These are phyloP conservation scores for Lineus longissimus DNA, from an alignment of 1,140 invertebrate species.

Conservation along the genomic window DNA sequence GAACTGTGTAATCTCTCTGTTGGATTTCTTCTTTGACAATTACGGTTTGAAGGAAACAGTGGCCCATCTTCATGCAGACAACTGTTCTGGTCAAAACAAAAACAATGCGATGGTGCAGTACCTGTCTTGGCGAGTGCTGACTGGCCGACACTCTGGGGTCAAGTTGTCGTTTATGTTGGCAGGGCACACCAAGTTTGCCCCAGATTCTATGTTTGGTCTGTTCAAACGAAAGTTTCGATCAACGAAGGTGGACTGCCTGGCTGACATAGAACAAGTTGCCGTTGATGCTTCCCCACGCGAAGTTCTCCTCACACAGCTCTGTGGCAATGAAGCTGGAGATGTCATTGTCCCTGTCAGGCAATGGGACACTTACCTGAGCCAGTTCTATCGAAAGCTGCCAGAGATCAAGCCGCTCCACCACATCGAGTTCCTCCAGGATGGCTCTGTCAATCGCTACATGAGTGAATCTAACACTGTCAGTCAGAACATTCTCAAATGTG, in stretches of 20 bases:
- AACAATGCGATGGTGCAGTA: slow-evolving; percentile 30
- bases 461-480: not conserved
- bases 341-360: slow-evolving; percentile 19
- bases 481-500: not conserved
- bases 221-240: slow-evolving; percentile 23
- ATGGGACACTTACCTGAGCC: slow-evolving; percentile 19
- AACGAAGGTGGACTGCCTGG: slow-evolving; percentile 12
- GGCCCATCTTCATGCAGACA: slow-evolving; percentile 20
- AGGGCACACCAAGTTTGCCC: slow-evolving; percentile 36
- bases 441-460: not conserved
- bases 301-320: slow-evolving; percentile 21
- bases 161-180: slow-evolving; percentile 25
- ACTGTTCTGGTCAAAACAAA: slow-evolving; percentile 34
- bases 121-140: slow-evolving; percentile 25
- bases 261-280: slow-evolving; percentile 16
- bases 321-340: slow-evolving; percentile 15
- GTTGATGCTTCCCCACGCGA: slow-evolving; percentile 7
- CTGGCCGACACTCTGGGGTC: slow-evolving; percentile 14
- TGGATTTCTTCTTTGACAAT: slow-evolving; percentile 25
- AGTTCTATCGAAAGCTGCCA: slow-evolving; percentile 18
- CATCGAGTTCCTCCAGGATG: slow-evolving; percentile 2
- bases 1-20: slow-evolving; percentile 25
- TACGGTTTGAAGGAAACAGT: slow-evolving; percentile 27
- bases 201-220: slow-evolving; percentile 32
- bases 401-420: slow-evolving; percentile 21